A percentile compares a stretch with the other conserved stretches of the same genome.
These are phyloP conservation scores for Electrona antarctica DNA, from an alignment of 2,113 vertebrate species.

Conservation along the genomic window DNA sequence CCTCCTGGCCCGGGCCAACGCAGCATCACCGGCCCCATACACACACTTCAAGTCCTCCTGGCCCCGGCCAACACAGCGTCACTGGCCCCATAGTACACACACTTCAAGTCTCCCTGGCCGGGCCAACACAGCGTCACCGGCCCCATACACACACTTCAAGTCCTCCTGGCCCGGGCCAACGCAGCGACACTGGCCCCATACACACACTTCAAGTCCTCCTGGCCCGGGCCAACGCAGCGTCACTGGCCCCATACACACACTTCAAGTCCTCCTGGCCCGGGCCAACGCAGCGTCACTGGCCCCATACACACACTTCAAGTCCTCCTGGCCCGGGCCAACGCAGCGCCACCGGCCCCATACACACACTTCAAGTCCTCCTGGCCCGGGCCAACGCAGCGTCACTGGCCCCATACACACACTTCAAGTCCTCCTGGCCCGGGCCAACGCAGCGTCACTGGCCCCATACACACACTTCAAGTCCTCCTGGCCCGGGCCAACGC, in stretches of 20 bases:
- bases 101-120: conserved; percentile 27
- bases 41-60: conserved; percentile 33
- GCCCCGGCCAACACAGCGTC: conserved; percentile 18
- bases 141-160: conserved; percentile 27
- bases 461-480: conserved; percentile 33
- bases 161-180: conserved; percentile 22
- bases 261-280: conserved; percentile 29
- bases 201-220: conserved; percentile 31
- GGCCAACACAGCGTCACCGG: conserved; percentile 21
- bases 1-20: conserved; percentile 17
- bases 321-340: conserved; percentile 17
- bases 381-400: conserved; percentile 18
- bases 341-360: conserved; percentile 26
- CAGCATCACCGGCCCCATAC: conserved; percentile 26
- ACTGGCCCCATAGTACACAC: conserved; percentile 30
- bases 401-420: conserved; percentile 28
- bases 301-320: conserved; percentile 30
- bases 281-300: conserved; percentile 19
- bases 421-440: conserved; percentile 29
- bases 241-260: conserved; percentile 30
- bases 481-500: conserved; percentile 18
- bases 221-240: conserved; percentile 19
- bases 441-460: conserved; percentile 17
- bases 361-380: conserved; percentile 33
- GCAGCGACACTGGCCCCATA: conserved; percentile 24